These are phyloP conservation scores for Cataglyphis cursor DNA, from an alignment of 2,888 invertebrate species.

Conservation along the genomic window DNA sequence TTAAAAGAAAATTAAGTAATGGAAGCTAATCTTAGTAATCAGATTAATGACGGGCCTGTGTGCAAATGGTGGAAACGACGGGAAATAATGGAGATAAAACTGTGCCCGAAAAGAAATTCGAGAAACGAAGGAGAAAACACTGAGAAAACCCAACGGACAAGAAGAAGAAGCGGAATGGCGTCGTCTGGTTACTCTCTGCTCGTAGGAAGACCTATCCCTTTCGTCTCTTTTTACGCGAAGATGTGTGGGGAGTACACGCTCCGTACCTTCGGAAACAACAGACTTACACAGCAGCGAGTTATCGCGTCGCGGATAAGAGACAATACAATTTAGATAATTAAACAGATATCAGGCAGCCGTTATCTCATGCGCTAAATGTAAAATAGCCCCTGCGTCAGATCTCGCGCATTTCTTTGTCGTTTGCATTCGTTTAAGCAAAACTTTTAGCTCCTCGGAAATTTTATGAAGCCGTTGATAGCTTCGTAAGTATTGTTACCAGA, in stretches of 20 bases:
- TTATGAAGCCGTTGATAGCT: background rate
- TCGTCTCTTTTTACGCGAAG: conserved; percentile 34
- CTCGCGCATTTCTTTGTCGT: conserved; percentile 54
- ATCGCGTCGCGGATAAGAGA: conserved; percentile 67
- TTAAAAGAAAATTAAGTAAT: conserved; percentile 2
- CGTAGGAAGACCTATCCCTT: conserved; percentile 32
- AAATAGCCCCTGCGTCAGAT: conserved; percentile 67
- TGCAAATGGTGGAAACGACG: conserved; percentile 24
- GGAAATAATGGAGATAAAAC: conserved; percentile 7
- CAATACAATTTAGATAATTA: conserved; percentile 83
- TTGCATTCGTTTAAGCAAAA: conserved; percentile 3
- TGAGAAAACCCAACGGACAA: background rate
- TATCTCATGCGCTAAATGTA: conserved; percentile 74
- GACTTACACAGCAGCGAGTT: conserved; percentile 58
- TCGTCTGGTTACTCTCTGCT: conserved; percentile 39
- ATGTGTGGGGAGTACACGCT: conserved; percentile 32
- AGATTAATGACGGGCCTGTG: conserved; percentile 7
- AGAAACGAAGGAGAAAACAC: conserved; percentile 4
- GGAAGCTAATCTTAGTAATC: conserved; percentile 21
- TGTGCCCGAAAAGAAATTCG: background rate
- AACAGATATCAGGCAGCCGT: conserved; percentile 78
- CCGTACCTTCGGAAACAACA: conserved; percentile 58
- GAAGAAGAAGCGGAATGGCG: conserved; percentile 17
- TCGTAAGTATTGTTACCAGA: background rate
- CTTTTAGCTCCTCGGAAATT: conserved; percentile 18